Percentiles rank a stretch among this genome's conserved stretches.
Conservation (phyloP, 2,113 vertebrate genomes). For the Genyomyrus donnyi region DNA sequence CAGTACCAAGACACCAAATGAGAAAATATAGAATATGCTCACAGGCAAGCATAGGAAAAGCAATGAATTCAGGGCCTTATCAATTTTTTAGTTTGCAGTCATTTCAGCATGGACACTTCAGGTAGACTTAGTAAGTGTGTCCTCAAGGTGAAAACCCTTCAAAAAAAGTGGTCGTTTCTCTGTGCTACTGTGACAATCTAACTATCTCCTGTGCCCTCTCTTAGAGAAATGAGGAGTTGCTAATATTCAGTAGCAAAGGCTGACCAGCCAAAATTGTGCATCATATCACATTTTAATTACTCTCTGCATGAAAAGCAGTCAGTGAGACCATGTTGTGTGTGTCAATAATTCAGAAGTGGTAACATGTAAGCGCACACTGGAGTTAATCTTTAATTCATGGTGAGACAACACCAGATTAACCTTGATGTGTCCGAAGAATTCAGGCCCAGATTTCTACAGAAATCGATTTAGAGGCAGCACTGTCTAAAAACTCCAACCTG, state of each 20-base stretch:
- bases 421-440: conserved; percentile 35
- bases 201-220: background rate
- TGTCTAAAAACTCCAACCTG: conserved; percentile 9
- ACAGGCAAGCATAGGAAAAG: background rate
- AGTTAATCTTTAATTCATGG: conserved; percentile 38
- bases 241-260: background rate
- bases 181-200: background rate
- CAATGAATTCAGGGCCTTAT: background rate
- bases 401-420: conserved; percentile 35
- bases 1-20: background rate
- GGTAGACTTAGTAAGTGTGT: background rate
- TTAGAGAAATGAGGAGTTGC: background rate
- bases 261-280: background rate
- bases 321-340: background rate
- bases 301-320: background rate
- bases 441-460: conserved; percentile 18
- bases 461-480: conserved; percentile 6
- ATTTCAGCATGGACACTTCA: background rate
- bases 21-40: background rate
- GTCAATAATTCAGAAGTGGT: conserved; percentile 7
- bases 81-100: background rate
- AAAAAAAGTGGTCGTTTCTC: background rate
- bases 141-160: background rate
- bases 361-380: background rate
- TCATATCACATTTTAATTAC: background rate